Percentiles rank a stretch among this genome's conserved stretches.
These are phyloP conservation scores for Stenolophus ochropezus DNA, from an alignment of 2,888 invertebrate genomes.

Conservation along the genomic window DNA sequence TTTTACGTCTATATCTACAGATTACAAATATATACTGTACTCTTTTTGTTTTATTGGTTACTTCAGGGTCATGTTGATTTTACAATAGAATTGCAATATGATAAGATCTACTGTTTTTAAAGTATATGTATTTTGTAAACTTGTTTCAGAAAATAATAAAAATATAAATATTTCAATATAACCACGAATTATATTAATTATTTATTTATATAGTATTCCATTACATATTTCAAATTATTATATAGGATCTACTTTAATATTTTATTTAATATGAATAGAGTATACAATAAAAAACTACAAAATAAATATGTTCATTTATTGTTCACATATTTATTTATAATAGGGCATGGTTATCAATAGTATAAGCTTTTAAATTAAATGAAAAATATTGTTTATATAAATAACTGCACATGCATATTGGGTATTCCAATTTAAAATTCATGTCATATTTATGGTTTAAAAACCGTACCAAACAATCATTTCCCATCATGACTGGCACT, in stretches of 20 bases:
- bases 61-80: conserved; percentile 29
- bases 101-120: conserved; percentile 22
- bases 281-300: too few relatives aligned
- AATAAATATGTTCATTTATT: neutral
- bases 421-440: conserved; percentile 20
- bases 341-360: too few relatives aligned
- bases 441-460: conserved; percentile 24
- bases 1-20: neutral
- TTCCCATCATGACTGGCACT: conserved; percentile 23
- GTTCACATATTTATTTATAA: neutral
- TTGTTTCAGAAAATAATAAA: too few relatives aligned
- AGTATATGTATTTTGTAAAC: too few relatives aligned
- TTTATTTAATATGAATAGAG: too few relatives aligned
- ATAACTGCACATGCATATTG: neutral
- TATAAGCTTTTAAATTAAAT: neutral
- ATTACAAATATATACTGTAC: neutral
- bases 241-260: too few relatives aligned
- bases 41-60: conserved; percentile 19
- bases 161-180: too few relatives aligned
- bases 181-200: too few relatives aligned
- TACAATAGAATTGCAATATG: conserved; percentile 3
- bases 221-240: too few relatives aligned
- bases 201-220: too few relatives aligned
- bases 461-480: conserved; percentile 20
- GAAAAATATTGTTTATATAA: neutral